Conservation (phyloP, 2,113 vertebrate species). For the Paratilapia polleni region DNA sequence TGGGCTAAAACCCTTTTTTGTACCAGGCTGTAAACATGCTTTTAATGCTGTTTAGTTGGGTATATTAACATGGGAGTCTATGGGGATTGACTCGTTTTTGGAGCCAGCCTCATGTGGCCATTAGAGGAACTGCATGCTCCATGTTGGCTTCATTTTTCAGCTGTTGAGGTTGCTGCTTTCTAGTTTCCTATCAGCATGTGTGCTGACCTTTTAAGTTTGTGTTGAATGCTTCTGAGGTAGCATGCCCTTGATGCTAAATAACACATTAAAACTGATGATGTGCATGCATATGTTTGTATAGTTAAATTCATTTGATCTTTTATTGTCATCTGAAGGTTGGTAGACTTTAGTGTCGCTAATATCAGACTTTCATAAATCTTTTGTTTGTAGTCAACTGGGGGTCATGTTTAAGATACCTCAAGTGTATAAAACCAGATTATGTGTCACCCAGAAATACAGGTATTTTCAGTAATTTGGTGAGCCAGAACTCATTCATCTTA, state of each 20-base stretch:
- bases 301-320: background rate
- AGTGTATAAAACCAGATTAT: background rate
- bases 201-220: background rate
- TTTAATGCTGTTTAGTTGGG: background rate
- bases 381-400: background rate
- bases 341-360: background rate
- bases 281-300: slow-evolving; percentile 25
- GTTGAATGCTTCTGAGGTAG: slow-evolving; percentile 11
- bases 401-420: fast-evolving
- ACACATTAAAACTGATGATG: background rate
- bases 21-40: too few relatives aligned
- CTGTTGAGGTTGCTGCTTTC: background rate
- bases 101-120: background rate
- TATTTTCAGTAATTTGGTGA: background rate
- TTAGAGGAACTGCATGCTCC: background rate
- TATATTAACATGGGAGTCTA: background rate
- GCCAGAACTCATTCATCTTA: background rate
- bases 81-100: background rate
- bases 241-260: background rate
- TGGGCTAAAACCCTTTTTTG: too few relatives aligned
- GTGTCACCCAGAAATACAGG: background rate
- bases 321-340: slow-evolving; percentile 9
- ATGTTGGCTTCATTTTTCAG: background rate
- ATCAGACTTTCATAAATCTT: background rate
- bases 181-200: slow-evolving; percentile 35